Conservation (phyloP, 2,113 vertebrate species). For the Pygoscelis adeliae region DNA sequence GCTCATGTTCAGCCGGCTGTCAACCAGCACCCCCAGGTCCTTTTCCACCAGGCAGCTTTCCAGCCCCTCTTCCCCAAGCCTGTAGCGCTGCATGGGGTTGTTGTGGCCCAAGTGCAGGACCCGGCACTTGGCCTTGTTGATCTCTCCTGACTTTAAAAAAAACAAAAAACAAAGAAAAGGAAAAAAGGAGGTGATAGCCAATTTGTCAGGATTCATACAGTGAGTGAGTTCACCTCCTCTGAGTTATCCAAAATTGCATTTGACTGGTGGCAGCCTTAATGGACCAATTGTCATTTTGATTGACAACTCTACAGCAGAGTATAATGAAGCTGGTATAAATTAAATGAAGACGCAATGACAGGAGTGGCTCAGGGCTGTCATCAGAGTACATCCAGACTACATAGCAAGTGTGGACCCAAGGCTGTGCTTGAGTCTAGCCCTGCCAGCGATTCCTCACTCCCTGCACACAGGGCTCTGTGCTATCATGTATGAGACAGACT, state of each 20-base stretch:
- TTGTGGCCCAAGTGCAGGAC: too few relatives aligned
- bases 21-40: too few relatives aligned
- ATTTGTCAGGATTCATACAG: neutral
- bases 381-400: neutral
- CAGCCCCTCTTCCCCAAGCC: too few relatives aligned
- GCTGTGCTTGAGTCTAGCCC: neutral
- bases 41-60: too few relatives aligned
- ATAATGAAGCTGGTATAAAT: neutral
- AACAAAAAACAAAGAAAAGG: neutral
- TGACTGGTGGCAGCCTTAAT: neutral
- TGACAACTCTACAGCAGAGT: neutral
- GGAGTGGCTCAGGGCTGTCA: neutral
- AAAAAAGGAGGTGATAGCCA: neutral
- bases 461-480: fast-evolving
- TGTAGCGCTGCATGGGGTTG: too few relatives aligned
- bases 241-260: neutral
- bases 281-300: neutral
- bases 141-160: too few relatives aligned
- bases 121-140: too few relatives aligned
- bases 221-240: neutral
- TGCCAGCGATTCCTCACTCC: neutral
- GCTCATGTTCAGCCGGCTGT: too few relatives aligned
- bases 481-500: fast-evolving
- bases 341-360: neutral
- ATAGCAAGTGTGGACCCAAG: neutral